Conservation (phyloP, 2,113 vertebrate species). For the Gopherus flavomarginatus region DNA sequence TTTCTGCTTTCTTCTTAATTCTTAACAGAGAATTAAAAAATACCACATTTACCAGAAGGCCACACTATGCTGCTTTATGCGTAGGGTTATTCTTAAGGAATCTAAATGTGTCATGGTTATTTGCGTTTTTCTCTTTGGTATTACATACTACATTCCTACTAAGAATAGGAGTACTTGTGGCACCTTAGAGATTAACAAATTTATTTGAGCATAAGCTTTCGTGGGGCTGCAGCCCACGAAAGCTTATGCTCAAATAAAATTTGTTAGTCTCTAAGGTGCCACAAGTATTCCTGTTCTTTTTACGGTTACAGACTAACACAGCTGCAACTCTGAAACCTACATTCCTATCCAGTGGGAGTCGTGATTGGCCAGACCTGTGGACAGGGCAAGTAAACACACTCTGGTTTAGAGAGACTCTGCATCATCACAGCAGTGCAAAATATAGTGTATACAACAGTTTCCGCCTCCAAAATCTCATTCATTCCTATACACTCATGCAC, state of each 20-base stretch:
- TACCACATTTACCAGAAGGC: neutral
- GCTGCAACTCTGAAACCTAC: no score
- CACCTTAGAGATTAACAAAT: no score
- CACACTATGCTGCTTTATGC: neutral
- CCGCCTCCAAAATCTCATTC: neutral
- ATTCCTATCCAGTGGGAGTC: no score
- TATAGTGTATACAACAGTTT: neutral
- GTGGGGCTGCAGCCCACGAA: no score
- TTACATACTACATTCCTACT: rapidly evolving
- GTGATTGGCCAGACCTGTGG: no score
- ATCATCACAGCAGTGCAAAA: neutral
- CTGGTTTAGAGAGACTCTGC: neutral
- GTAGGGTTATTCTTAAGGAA: neutral
- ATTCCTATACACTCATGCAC: neutral
- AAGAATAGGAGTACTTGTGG: no score
- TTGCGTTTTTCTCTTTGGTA: neutral
- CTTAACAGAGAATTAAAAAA: neutral
- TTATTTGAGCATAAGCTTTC: no score
- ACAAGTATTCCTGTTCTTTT: no score
- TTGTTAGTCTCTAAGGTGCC: no score
- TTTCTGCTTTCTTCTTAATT: neutral
- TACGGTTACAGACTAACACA: no score
- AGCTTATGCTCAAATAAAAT: no score
- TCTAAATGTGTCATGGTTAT: neutral
- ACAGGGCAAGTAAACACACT: no score